Percentiles rank a stretch among this genome's conserved stretches.
Conservation (phyloP, 2,888 invertebrate genomes). For the Neria commutata region DNA sequence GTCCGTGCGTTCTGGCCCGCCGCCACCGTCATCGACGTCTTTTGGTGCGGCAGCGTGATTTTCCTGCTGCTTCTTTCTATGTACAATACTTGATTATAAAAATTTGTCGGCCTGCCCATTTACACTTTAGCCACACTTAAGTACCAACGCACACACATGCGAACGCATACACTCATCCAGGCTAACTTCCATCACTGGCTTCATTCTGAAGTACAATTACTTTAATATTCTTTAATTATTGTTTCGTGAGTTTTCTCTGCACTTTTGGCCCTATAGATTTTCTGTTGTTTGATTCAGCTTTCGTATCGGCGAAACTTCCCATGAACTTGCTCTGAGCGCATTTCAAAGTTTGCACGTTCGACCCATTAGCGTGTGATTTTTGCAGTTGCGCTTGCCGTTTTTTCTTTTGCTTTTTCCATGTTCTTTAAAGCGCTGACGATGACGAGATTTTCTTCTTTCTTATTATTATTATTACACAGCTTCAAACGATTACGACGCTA, state of each 20-base stretch:
- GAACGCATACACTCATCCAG: conserved; percentile 11
- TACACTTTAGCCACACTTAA: conserved; percentile 23
- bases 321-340: conserved; percentile 48
- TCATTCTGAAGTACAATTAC: background rate
- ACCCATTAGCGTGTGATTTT: conserved; percentile 28
- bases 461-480: conserved; percentile 24
- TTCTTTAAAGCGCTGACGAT: conserved; percentile 5
- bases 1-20: background rate
- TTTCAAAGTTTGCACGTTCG: conserved; percentile 45
- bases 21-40: no score
- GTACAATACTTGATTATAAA: background rate
- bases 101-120: no score
- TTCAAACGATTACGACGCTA: conserved; percentile 26
- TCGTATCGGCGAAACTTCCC: conserved; percentile 32
- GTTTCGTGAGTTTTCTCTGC: conserved; percentile 26
- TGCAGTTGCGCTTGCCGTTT: conserved; percentile 25
- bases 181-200: background rate
- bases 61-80: background rate
- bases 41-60: conserved; percentile 24
- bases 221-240: conserved; percentile 26
- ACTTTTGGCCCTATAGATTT: no score
- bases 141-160: conserved; percentile 3
- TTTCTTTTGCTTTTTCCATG: conserved; percentile 27
- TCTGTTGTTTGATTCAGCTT: no score
- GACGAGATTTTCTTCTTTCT: conserved; percentile 16